phyloP scores from a whole-genome alignment of 2,888 invertebrate genomes.

The Nebria salina region DNA sequence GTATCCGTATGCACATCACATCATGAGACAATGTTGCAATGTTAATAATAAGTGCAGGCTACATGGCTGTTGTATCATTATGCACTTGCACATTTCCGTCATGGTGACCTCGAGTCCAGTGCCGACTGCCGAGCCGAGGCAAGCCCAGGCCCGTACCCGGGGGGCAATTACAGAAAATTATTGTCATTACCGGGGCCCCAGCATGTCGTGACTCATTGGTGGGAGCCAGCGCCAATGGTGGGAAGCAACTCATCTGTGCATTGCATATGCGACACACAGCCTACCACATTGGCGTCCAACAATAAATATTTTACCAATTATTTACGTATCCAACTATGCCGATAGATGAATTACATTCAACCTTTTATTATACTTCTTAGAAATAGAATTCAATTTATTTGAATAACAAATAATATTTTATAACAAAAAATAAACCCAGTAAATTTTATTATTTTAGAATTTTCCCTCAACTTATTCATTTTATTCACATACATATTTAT shows the following conservation, averaged over 20 bases:
- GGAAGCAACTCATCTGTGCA: slow-evolving; percentile 42
- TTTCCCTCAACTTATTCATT: too few species aligned
- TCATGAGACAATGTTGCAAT: slow-evolving; percentile 13
- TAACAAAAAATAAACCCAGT: too few species aligned
- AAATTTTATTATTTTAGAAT: too few species aligned
- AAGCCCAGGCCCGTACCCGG: slow-evolving; percentile 37
- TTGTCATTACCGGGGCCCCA: slow-evolving; percentile 41
- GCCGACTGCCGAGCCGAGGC: neutral
- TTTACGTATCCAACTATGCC: neutral
- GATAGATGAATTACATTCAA: too few species aligned
- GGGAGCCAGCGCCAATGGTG: slow-evolving; percentile 44
- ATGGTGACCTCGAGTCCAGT: slow-evolving; percentile 38
- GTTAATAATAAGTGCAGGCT: neutral
- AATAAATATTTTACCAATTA: neutral
- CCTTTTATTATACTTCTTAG: too few species aligned
- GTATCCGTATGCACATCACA: neutral
- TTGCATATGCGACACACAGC: slow-evolving; percentile 13
- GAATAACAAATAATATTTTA: too few species aligned
- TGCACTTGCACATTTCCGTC: slow-evolving; percentile 46
- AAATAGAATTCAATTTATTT: too few species aligned
- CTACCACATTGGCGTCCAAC: neutral
- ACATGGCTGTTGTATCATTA: slow-evolving; percentile 23
- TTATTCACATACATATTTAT: too few species aligned
- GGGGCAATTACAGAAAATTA: slow-evolving; percentile 46
- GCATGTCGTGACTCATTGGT: slow-evolving; percentile 44